Evolutionary conservation across 2,113 vertebrate genomes (phyloP), one percentile per base, ranked within the genome.

Genomic region (Vombatus ursinus): DNA sequence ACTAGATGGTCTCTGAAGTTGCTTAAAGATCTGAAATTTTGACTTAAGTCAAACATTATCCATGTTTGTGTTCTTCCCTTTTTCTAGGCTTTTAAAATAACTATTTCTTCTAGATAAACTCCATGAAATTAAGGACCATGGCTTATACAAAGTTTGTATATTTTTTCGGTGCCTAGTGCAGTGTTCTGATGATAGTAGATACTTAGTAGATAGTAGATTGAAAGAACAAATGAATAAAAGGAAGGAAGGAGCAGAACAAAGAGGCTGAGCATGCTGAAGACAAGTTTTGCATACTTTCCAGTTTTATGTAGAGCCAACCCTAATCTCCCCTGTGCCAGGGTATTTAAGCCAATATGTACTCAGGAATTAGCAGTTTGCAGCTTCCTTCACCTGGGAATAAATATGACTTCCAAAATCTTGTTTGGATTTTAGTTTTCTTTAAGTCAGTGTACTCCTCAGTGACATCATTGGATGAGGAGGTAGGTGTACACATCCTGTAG

Each of bases 371-470:
- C 68, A 84, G 68, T 89, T 54, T 91, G 53, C 4, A 24, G 44
- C 44, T 94, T 89, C 49, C 9, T 84, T 95, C 52, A 22, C 24
- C 92, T 57, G 5, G 26, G 50, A 94, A 26, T 92, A 94, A 90
- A 19, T 50, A 22, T 28, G 3, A 12, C 92, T 94, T 90, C 28
- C 48, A 90, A 90, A 49, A 31, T 50, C 90, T 50, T 90, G 47
- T 90, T 90, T 50, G 10, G 24, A 90, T 50, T 61, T 68, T 91
- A 28, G 93, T 94, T 44, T 95, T 53, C 52, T 93, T 93, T 94
- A 52, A 54, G 28, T 93, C 91, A 90, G 1, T 92, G 57, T 90
- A 14, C 25, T 16, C 16, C 51, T 37, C 92, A 37, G 91, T 95
- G 28, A 14, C 48, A 28, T 50, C 68, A 68, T 2, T 54, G 57